phyloP scores from a whole-genome alignment of 1,140 invertebrate species.

The Pomacea maculata region DNA sequence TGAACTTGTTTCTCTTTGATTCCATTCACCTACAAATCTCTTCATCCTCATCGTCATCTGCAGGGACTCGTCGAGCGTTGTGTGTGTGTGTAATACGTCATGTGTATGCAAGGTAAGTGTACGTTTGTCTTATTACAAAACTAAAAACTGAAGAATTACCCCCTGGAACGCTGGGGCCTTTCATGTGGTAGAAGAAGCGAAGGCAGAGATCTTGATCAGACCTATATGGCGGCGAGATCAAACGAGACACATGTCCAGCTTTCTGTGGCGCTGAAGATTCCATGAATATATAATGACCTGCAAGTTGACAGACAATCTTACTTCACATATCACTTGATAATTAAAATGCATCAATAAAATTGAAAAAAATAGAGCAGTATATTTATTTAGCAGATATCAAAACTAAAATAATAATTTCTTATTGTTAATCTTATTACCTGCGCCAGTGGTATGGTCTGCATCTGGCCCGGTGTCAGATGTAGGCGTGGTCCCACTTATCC shows the following conservation, averaged over 20 bases:
- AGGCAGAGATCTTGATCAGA: conserved; percentile 62
- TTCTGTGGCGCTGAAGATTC: conserved; percentile 73
- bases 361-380: too few relatives aligned
- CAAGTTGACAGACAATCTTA: background rate
- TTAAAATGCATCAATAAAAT: too few relatives aligned
- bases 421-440: background rate
- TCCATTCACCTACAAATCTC: too few relatives aligned
- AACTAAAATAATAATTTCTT: too few relatives aligned
- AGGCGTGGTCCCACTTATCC: conserved; percentile 37
- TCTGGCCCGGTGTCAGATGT: conserved; percentile 59
- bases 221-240: conserved; percentile 72
- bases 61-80: too few relatives aligned
- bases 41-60: too few relatives aligned
- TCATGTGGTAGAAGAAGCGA: conserved; percentile 60
- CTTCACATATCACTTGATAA: too few relatives aligned
- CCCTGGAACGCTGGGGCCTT: conserved; percentile 28
- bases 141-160: background rate
- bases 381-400: background rate
- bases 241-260: conserved; percentile 72
- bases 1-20: too few relatives aligned
- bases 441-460: conserved; percentile 63
- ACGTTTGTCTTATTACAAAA: too few relatives aligned
- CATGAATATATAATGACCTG: conserved; percentile 75
- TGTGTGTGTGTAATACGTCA: too few relatives aligned
- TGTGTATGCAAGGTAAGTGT: too few relatives aligned